Evolutionary conservation across 2,797 vertebrate species (phyloP).

Genomic region (Catamblyrhynchus diadema): DNA sequence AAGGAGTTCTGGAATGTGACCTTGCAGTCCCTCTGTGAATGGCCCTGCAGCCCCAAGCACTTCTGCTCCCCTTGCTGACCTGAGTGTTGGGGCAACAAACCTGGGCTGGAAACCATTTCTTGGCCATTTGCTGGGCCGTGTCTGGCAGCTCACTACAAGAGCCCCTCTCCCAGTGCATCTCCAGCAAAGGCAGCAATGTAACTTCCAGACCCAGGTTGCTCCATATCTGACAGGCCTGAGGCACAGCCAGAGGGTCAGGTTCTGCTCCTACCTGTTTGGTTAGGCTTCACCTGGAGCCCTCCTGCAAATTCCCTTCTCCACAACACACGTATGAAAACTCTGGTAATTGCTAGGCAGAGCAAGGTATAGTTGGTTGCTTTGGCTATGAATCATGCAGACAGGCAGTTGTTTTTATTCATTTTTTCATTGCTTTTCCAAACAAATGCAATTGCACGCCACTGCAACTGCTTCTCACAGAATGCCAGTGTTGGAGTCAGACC

Average conservation of each 20-base stretch:
- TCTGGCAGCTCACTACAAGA: background rate
- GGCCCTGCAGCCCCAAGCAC: background rate
- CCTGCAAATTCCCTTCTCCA: background rate
- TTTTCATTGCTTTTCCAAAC: background rate
- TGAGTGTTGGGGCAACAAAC: background rate
- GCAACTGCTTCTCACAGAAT: background rate
- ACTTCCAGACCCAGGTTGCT: background rate
- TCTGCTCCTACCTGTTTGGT: background rate
- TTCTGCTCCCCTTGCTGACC: background rate
- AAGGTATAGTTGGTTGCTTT: background rate
- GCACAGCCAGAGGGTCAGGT: background rate
- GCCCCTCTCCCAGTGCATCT: background rate
- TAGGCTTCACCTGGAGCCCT: background rate
- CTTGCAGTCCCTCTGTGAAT: background rate
- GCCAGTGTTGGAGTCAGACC: rapidly evolving
- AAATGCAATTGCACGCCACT: background rate
- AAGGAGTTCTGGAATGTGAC: background rate
- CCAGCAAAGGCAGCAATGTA: background rate
- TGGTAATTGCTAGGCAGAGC: background rate
- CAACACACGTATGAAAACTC: background rate
- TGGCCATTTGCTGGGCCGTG: background rate
- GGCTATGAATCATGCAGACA: background rate
- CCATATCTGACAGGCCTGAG: background rate
- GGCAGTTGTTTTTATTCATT: background rate
- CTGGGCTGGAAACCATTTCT: background rate